phyloP scores from a whole-genome alignment of 2,797 vertebrate species.

The Phoxinus dragarum region DNA sequence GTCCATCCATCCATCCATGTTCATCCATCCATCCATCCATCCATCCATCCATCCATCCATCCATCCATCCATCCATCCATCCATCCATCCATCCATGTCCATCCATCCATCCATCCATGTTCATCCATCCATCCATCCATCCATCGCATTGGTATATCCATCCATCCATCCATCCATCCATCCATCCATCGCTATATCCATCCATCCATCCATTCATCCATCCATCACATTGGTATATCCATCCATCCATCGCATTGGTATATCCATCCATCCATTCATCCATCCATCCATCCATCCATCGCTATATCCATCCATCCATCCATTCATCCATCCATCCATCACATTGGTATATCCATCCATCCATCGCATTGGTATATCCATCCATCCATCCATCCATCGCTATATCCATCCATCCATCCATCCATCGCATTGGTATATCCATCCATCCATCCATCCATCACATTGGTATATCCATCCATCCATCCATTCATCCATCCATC shows the following conservation, averaged over 20 bases:
- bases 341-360: background rate
- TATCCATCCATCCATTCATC: accelerated
- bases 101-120: accelerated
- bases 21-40: accelerated
- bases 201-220: accelerated
- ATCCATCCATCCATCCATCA: background rate
- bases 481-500: accelerated
- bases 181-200: background rate
- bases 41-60: background rate
- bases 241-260: accelerated
- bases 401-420: background rate
- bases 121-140: accelerated
- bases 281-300: accelerated
- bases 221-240: accelerated
- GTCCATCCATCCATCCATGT: accelerated
- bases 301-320: background rate
- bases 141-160: accelerated
- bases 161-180: too few species aligned
- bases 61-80: background rate
- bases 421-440: background rate
- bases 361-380: background rate
- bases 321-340: background rate
- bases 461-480: too few species aligned
- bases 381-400: background rate
- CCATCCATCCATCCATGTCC: accelerated